Evolutionary conservation across 2,888 invertebrate species (phyloP).

Genomic region (Brachyopa scutellaris): DNA sequence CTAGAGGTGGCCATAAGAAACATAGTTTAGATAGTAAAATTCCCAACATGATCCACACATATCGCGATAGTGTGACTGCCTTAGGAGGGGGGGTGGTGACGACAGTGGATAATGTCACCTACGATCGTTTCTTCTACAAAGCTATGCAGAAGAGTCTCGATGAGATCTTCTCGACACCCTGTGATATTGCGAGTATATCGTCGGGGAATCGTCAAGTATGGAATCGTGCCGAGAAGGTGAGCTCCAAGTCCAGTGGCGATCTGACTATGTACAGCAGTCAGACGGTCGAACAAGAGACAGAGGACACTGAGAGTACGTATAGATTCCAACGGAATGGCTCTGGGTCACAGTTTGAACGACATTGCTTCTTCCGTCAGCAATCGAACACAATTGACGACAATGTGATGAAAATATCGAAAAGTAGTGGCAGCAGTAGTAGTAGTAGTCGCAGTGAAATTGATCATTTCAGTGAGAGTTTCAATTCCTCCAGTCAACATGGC

Average conservation of each 20-base stretch:
- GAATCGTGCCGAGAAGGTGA: conserved; percentile 77
- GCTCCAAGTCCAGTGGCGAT: conserved; percentile 81
- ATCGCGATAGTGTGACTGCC: conserved; percentile 65
- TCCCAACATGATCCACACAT: conserved; percentile 72
- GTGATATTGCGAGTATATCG: conserved; percentile 59
- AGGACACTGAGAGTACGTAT: conserved; percentile 73
- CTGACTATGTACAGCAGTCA: conserved; percentile 80
- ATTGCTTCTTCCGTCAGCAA: conserved; percentile 80
- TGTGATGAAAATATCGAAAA: conserved; percentile 49
- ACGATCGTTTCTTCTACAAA: conserved; percentile 81
- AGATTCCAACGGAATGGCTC: conserved; percentile 80
- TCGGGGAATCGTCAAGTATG: conserved; percentile 73
- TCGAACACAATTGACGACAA: conserved; percentile 74
- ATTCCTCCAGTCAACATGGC: conserved; percentile 55
- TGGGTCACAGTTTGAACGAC: conserved; percentile 80
- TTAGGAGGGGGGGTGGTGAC: conserved; percentile 72
- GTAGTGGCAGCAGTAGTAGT: conserved; percentile 40
- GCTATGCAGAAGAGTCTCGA: conserved; percentile 79
- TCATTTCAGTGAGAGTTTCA: conserved; percentile 69
- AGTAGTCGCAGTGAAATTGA: conserved; percentile 61
- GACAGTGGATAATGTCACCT: conserved; percentile 78
- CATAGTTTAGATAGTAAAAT: conserved; percentile 80
- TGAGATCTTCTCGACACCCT: conserved; percentile 77
- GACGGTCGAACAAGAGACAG: conserved; percentile 72
- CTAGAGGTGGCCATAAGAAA: conserved; percentile 78